These are phyloP conservation scores for Dendrolimus punctatus DNA, from an alignment of 1,140 invertebrate genomes.

Conservation along the genomic window DNA sequence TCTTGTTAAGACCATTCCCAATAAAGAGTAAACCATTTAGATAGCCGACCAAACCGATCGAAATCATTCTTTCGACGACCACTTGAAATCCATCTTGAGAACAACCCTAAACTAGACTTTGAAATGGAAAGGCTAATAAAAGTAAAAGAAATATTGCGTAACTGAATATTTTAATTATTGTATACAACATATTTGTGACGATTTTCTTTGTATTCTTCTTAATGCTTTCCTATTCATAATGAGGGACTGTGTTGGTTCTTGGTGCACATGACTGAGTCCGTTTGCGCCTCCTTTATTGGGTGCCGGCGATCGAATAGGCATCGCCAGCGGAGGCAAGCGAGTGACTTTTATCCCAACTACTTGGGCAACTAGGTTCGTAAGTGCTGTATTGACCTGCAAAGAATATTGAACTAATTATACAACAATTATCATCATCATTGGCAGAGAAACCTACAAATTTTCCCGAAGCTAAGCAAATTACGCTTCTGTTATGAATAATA, in stretches of 20 bases:
- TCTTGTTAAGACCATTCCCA: too few relatives aligned
- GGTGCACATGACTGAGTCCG: conserved; percentile 6
- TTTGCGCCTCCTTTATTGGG: conserved; percentile 10
- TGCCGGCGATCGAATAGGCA: conserved; percentile 17
- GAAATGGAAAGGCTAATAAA: too few relatives aligned
- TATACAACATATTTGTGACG: conserved; percentile 54
- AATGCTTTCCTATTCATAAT: conserved; percentile 63
- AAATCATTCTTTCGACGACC: too few relatives aligned
- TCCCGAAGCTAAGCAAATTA: too few relatives aligned
- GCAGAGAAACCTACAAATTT: too few relatives aligned
- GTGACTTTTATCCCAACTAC: conserved; percentile 41
- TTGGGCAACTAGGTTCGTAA: conserved; percentile 50
- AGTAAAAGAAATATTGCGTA: too few relatives aligned
- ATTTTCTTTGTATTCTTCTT: conserved; percentile 48
- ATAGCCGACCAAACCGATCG: too few relatives aligned
- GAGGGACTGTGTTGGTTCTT: conserved; percentile 30
- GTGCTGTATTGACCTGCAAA: conserved; percentile 49
- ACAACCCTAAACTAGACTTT: too few relatives aligned
- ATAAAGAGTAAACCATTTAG: too few relatives aligned
- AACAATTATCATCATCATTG: neutral
- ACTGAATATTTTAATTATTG: conserved; percentile 34
- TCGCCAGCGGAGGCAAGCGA: conserved; percentile 9
- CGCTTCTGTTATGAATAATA: too few relatives aligned
- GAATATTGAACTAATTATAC: conserved; percentile 1
- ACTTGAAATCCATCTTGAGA: too few relatives aligned